Percentiles rank a stretch among this genome's conserved stretches.
These are phyloP conservation scores for Aphidoletes aphidimyza DNA, from an alignment of 2,888 invertebrate genomes.

Conservation along the genomic window DNA sequence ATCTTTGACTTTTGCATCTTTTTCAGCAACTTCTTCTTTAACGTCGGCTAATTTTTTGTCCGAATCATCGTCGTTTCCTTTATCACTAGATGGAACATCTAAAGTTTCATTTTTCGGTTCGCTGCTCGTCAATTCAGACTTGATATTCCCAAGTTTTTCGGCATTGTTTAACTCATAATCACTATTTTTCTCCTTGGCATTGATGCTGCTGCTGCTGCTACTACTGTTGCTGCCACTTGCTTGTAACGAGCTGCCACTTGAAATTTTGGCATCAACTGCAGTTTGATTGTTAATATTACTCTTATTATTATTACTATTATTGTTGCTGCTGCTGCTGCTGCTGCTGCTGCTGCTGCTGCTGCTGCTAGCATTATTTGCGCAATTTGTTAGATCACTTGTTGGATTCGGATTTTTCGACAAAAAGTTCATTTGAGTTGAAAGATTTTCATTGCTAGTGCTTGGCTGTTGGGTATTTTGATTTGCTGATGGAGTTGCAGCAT, in stretches of 20 bases:
- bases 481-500: background rate
- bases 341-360: background rate
- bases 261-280: background rate
- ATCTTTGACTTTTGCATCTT: conserved; percentile 71
- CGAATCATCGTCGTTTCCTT: background rate
- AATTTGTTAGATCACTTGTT: background rate
- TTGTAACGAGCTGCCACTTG: background rate
- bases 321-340: conserved; percentile 26
- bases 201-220: too few species aligned
- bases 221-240: background rate
- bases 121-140: conserved; percentile 55
- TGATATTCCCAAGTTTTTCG: conserved; percentile 57
- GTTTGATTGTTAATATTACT: conserved; percentile 59
- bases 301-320: conserved; percentile 57
- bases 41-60: conserved; percentile 66
- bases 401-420: too few species aligned
- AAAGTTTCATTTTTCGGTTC: background rate
- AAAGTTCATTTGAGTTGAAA: background rate
- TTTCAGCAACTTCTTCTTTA: conserved; percentile 71
- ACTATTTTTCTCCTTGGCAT: background rate
- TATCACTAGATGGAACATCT: conserved; percentile 24
- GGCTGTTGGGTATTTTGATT: background rate
- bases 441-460: background rate
- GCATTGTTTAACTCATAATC: conserved; percentile 19
- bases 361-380: background rate